Base-by-base conservation (phyloP, 2,888 invertebrate species). In the Pedicia rivosa region DNA sequence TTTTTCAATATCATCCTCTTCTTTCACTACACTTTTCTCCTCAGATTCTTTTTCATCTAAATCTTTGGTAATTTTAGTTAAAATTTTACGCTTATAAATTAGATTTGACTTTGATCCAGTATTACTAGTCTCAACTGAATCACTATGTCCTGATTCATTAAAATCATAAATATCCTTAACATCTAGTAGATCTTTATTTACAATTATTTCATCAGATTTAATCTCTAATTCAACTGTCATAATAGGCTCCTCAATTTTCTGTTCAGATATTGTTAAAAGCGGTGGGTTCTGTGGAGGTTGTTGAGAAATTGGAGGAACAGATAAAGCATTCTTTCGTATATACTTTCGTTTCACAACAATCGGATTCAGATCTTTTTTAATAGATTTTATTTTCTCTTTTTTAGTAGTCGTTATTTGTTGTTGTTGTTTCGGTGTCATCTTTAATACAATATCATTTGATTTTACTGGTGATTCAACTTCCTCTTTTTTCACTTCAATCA, bases 101-200 rank as follows among this genome's bases (percentile, higher is more conserved):
- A n/a, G n/a, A n/a, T n/a, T n/a, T n/a, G n/a, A n/a, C 13, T 32
- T 32, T n/a, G 32, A 20, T 12, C 19, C 35, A 17, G 16, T 35
- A 16, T 25, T 35, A 6, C 15, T 13, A n/a, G 16, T n/a, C 9
- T 16, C 35, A 19, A 35, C 16, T 2, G 35, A 25, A 25, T 35
- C 35, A 35, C 20, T 35, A 12, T 25, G 25, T 1, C 35, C 59
- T 0, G 60, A 59, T 1, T 60, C 60, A 1, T 59, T 59, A 27
- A 59, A 59, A 37, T 60, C 59, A 12, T 59, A 59, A 5, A 59
- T 48, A 38, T 58, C 59, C 15, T 41, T 25, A n/a, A 44, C 43
- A 3, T 28, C 22, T 1, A 30, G 6, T 25, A 40, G 9, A n/a
- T 34, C 37, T 24, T 24, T n/a, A 10, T 10, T 24, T 24, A 10